Evolutionary conservation across 2,113 vertebrate genomes (phyloP).

Genomic region (Elgaria multicarinata): DNA sequence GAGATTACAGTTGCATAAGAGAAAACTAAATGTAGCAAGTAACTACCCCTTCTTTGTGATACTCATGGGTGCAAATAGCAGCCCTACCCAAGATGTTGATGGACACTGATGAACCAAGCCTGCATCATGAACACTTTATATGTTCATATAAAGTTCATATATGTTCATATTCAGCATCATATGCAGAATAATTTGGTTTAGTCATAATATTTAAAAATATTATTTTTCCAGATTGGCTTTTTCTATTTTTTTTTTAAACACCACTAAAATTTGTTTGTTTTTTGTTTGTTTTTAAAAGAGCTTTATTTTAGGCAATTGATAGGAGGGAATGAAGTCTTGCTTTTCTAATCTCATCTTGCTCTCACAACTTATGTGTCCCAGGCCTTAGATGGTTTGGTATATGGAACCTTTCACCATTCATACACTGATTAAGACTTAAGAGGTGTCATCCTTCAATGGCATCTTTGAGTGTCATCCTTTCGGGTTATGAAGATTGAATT

Average conservation of each 20-base stretch:
- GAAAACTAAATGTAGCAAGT: not conserved
- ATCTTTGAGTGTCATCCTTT: not conserved
- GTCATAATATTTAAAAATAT: not conserved
- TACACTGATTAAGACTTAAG: not conserved
- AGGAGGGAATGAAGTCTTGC: not conserved
- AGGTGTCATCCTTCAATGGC: not conserved
- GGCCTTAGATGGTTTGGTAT: not conserved
- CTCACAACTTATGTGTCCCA: not conserved
- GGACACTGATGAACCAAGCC: not conserved
- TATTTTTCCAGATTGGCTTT: not conserved
- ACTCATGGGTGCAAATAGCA: conserved; percentile 8
- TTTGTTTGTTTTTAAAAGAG: not conserved
- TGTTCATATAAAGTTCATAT: too few species aligned
- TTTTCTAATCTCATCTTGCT: not conserved
- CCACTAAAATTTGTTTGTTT: not conserved
- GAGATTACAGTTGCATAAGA: conserved; percentile 21
- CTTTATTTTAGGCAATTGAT: not conserved
- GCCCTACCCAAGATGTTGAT: not conserved
- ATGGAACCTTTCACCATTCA: not conserved
- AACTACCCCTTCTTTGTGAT: too few species aligned
- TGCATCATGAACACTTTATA: not conserved
- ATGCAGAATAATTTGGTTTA: not conserved
- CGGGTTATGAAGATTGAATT: not conserved
- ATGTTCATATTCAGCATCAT: too few species aligned
- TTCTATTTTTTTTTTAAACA: not conserved